Evolutionary conservation across 1,140 invertebrate species (phyloP).

Genomic region (Delia radicum): DNA sequence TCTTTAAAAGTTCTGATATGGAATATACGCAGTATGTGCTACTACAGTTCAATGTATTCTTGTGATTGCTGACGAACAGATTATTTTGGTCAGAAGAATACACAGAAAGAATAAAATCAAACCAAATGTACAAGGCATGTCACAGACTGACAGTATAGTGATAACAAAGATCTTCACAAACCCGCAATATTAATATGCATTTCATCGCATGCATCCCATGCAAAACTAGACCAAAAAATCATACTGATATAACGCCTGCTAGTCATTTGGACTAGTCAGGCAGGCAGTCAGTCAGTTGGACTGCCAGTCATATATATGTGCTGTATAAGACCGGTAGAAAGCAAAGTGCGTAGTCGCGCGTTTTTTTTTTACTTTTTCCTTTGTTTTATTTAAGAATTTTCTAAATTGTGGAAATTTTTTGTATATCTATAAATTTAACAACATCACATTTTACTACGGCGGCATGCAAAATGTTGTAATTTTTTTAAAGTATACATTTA

Average conservation of each 20-base stretch:
- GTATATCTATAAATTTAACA: constrained; percentile 13
- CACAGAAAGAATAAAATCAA: no score
- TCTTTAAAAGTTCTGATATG: no score
- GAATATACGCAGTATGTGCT: no score
- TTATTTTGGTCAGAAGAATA: no score
- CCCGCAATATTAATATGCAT: neutral
- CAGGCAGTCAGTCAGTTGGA: neutral
- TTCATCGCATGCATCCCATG: neutral
- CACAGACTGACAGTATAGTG: neutral
- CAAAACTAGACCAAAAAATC: neutral
- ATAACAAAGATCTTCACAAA: neutral
- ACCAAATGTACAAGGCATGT: neutral
- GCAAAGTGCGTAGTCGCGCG: constrained; percentile 1
- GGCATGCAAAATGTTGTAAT: neutral
- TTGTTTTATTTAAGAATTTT: constrained; percentile 5
- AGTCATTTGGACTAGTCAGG: neutral
- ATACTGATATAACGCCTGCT: neutral
- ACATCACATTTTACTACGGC: neutral
- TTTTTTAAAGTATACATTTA: no score
- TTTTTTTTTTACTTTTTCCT: neutral
- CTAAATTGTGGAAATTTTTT: constrained; percentile 8
- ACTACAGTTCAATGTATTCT: neutral
- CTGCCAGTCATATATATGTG: neutral
- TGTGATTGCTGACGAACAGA: neutral
- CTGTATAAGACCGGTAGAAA: neutral